Conservation (phyloP, 2,888 invertebrate species). For the Cybosia mesomella region DNA sequence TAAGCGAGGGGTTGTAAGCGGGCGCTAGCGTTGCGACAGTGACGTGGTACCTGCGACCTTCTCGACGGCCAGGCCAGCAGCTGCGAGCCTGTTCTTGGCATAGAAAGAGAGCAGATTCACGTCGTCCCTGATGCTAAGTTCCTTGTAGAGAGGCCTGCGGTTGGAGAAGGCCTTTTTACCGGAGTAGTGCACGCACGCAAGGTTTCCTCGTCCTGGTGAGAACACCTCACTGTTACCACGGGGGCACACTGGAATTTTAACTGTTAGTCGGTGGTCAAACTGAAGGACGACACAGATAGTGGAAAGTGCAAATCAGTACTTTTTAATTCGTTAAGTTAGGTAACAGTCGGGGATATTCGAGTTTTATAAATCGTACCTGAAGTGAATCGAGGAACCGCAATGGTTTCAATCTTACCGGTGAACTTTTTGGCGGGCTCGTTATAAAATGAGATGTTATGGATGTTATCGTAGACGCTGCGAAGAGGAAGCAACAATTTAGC, state of each 20-base stretch:
- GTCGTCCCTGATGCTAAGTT: slow-evolving; percentile 93
- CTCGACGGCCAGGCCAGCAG: slow-evolving; percentile 84
- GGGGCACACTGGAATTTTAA: slow-evolving; percentile 74
- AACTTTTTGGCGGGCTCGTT: slow-evolving; percentile 90
- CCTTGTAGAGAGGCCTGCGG: slow-evolving; percentile 90
- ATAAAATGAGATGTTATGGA: slow-evolving; percentile 89
- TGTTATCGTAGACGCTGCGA: slow-evolving; percentile 87
- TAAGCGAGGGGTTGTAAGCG: slow-evolving; percentile 79
- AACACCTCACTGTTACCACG: slow-evolving; percentile 80
- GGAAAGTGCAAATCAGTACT: slow-evolving; percentile 37
- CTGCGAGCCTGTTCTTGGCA: slow-evolving; percentile 92
- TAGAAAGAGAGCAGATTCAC: slow-evolving; percentile 95
- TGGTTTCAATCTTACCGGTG: slow-evolving; percentile 85
- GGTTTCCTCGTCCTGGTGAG: slow-evolving; percentile 92
- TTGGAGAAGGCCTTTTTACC: slow-evolving; percentile 93
- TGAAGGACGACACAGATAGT: slow-evolving; percentile 39
- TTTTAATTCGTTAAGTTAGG: slow-evolving; percentile 54
- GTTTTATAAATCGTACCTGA: slow-evolving; percentile 23
- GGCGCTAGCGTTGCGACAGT: slow-evolving; percentile 74
- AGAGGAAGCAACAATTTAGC: slow-evolving; percentile 89
- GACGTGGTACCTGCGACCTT: slow-evolving; percentile 82
- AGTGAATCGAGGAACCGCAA: slow-evolving; percentile 30
- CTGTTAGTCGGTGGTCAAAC: slow-evolving; percentile 72
- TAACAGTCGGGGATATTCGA: slow-evolving; percentile 34
- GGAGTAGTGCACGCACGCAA: slow-evolving; percentile 94